These are phyloP conservation scores for Dendrocincla fuliginosa DNA, from an alignment of 2,797 vertebrate species.

Conservation along the genomic window DNA sequence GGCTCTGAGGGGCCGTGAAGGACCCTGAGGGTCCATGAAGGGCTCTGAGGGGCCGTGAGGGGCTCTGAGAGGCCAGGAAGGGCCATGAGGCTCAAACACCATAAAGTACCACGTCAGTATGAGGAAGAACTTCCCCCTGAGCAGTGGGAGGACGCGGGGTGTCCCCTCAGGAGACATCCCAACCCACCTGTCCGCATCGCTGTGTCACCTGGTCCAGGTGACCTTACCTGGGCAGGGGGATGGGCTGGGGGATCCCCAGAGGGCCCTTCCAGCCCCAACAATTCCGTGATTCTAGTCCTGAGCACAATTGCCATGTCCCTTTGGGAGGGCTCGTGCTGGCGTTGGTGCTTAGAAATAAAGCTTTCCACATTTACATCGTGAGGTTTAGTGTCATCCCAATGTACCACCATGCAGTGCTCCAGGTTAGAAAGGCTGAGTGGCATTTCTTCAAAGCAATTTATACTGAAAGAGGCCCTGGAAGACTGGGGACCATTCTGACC, in stretches of 20 bases:
- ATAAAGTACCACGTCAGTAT: no score
- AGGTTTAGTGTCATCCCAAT: fast-evolving
- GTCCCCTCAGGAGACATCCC: neutral
- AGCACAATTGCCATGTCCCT: no score
- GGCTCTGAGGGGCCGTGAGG: no score
- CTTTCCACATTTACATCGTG: fast-evolving
- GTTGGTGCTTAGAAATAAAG: neutral
- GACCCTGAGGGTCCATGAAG: no score
- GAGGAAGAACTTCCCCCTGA: fast-evolving
- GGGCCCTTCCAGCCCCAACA: fast-evolving
- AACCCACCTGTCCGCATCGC: fast-evolving
- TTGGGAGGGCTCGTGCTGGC: no score
- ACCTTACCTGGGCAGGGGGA: neutral
- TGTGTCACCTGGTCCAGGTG: neutral
- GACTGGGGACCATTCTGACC: neutral
- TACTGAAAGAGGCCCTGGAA: neutral
- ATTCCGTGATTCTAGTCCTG: no score
- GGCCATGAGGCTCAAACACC: no score
- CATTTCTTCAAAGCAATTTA: neutral
- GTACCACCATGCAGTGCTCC: neutral
- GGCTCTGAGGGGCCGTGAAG: no score
- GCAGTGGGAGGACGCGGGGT: neutral
- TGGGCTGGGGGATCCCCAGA: neutral
- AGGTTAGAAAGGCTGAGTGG: neutral
- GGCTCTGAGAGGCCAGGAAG: no score